Conservation (phyloP, 2,888 invertebrate species). For the Athalia rosae region DNA sequence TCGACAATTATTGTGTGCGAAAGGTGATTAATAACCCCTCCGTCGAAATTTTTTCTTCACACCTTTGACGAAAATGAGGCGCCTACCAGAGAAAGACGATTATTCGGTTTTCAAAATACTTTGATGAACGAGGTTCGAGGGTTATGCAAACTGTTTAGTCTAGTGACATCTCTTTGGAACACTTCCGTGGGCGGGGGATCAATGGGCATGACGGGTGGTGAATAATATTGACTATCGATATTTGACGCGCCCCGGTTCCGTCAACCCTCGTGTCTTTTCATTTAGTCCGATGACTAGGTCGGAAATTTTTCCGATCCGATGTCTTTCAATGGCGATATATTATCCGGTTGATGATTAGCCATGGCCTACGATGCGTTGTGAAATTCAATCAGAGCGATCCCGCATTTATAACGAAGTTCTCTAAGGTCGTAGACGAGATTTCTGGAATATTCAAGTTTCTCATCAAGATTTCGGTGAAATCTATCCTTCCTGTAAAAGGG, state of each 20-base stretch:
- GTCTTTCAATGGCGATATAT: background rate
- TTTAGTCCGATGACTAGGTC: background rate
- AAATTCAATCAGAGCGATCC: too few relatives aligned
- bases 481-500: background rate
- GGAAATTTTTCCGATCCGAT: background rate
- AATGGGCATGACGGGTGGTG: background rate
- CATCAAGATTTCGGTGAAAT: background rate
- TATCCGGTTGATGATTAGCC: too few relatives aligned
- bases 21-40: slow-evolving; percentile 15
- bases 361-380: too few relatives aligned
- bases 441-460: background rate
- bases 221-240: slow-evolving; percentile 6
- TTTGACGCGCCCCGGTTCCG: background rate
- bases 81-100: background rate
- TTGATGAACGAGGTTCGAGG: slow-evolving; percentile 22
- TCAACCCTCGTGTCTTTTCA: background rate
- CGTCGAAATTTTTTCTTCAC: slow-evolving; percentile 1
- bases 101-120: slow-evolving; percentile 9
- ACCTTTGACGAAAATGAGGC: background rate
- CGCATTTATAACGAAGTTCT: too few relatives aligned
- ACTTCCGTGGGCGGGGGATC: background rate
- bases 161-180: background rate
- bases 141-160: background rate
- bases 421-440: background rate
- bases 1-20: slow-evolving; percentile 27